Evolutionary conservation across 2,113 vertebrate species (phyloP).

Genomic region (Felis catus): F.catus_Fca126_mat1.0 CM031418.1:87609001-87609500

Average conservation of each 20-base stretch:
- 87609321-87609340: neutral
- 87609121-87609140: no score
- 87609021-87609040: conserved; percentile 18
- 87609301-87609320: no score
- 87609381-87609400: neutral
- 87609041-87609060: conserved; percentile 22
- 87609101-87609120: neutral
- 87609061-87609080: neutral
- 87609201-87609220: no score
- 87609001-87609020: neutral
- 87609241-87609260: no score
- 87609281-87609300: no score
- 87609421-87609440: neutral
- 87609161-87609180: no score
- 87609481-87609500: neutral
- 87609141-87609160: no score
- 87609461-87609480: neutral
- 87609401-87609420: neutral
- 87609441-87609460: neutral
- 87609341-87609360: neutral
- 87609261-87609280: no score
- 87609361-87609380: neutral
- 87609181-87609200: no score
- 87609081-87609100: conserved; percentile 33
- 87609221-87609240: no score